These are phyloP conservation scores for Notarius quadriscutis DNA, from an alignment of 2,113 vertebrate genomes.

Conservation along the genomic window DNA sequence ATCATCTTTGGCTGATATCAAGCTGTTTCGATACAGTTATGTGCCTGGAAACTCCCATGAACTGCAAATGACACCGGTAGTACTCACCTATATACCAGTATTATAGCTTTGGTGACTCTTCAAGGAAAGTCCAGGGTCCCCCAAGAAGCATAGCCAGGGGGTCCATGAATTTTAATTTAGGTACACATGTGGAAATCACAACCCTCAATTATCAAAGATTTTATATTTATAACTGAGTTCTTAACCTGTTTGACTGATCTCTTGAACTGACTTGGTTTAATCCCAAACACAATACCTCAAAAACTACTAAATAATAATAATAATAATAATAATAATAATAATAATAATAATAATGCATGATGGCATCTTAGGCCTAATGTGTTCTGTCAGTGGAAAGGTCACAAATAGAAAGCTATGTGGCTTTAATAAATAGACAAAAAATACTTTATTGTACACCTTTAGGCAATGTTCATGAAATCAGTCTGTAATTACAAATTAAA, in stretches of 20 bases:
- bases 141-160: neutral
- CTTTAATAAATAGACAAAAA: neutral
- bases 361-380: neutral
- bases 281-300: neutral
- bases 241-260: neutral
- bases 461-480: neutral
- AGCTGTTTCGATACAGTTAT: neutral
- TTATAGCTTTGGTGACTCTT: neutral
- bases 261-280: neutral
- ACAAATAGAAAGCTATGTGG: neutral
- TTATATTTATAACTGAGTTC: neutral
- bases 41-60: neutral
- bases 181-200: no score
- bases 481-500: constrained; percentile 3
- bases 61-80: neutral
- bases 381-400: neutral
- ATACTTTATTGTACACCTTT: neutral
- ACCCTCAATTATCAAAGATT: neutral
- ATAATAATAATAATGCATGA: neutral
- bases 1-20: neutral
- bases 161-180: neutral
- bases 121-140: neutral
- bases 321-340: no score
- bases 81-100: neutral
- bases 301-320: neutral